Base-by-base conservation (phyloP, 1,140 invertebrate genomes). In the Drosophila ambigua region DNA sequence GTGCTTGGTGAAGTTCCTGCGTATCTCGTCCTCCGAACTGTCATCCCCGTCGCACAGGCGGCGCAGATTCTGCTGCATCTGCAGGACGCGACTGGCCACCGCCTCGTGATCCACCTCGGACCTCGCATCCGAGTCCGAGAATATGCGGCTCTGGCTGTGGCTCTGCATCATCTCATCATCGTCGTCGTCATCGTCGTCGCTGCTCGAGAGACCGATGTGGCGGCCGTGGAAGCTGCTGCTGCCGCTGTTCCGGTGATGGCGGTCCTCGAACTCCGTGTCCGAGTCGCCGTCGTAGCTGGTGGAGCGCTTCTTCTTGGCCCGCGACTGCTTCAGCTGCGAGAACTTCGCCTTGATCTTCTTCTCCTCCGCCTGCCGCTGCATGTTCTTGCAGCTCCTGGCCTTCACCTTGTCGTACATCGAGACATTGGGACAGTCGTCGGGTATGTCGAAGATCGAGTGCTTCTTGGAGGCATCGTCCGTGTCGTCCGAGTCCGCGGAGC, bases 381-480 rank as follows among this genome's bases (percentile, higher is more conserved):
- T 96, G 87, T 97, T 97, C 91, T 97, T 97, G 59, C 96, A 98
- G 24, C 97, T 98, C 45, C 98, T 94, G 4, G 98, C 97, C 92
- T 99, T 99, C 0, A 99, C 98, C 92, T 99, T 99, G 91, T 99
- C 98, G 92, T 99, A 99, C 98, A 99, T 99, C 35, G 98, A 99
- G 64, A 98, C 97, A 89, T 98, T 98, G 3, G 97, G 97, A 68
- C 96, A 97, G 80, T 98, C 97, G 81, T 97, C 96, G 23, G 97
- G 94, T 64, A 97, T 97, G 89, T 98, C 97, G 92, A 97, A 98
- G 75, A 97, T 97, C n/a, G 97, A 98, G 93, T 97, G 96, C 92
- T 97, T 97, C 90, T 97, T 95, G 48, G 95, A 94, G 77, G 95
- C 94, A 73, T 95, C 94, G 89, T 96, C 96, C 79, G 96, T 96